Conservation (phyloP, 2,888 invertebrate species). For the Lycaena phlaeas region DNA sequence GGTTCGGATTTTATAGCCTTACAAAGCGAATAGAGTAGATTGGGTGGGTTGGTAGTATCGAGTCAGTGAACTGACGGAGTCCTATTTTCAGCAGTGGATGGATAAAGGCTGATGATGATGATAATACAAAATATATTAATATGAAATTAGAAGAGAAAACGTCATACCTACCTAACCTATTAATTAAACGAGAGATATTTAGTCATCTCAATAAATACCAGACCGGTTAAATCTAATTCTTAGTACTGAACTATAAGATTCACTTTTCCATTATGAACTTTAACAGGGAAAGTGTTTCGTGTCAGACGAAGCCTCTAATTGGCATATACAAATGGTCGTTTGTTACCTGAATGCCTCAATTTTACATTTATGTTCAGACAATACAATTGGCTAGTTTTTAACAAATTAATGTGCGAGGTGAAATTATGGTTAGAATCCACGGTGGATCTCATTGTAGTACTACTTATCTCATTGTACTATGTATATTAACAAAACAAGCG, state of each 20-base stretch:
- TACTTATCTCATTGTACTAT: no score
- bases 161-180: neutral
- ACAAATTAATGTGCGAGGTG: conserved; percentile 23
- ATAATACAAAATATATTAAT: no score
- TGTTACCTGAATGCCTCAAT: conserved; percentile 30
- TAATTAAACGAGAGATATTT: neutral
- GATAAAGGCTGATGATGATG: no score
- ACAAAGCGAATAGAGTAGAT: no score
- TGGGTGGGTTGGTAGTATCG: no score
- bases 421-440: conserved; percentile 23
- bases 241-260: neutral
- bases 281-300: conserved; percentile 32
- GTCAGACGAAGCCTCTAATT: conserved; percentile 34
- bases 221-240: neutral
- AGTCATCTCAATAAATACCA: no score
- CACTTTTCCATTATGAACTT: conserved; percentile 16
- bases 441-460: no score
- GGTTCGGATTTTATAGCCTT: no score
- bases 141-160: no score
- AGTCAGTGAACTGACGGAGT: no score
- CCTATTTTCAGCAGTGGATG: no score
- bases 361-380: conserved; percentile 28
- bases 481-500: neutral
- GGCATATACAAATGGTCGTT: conserved; percentile 48
- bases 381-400: conserved; percentile 19